These are phyloP conservation scores for Trilocha varians DNA, from an alignment of 2,888 invertebrate species.

Conservation along the genomic window DNA sequence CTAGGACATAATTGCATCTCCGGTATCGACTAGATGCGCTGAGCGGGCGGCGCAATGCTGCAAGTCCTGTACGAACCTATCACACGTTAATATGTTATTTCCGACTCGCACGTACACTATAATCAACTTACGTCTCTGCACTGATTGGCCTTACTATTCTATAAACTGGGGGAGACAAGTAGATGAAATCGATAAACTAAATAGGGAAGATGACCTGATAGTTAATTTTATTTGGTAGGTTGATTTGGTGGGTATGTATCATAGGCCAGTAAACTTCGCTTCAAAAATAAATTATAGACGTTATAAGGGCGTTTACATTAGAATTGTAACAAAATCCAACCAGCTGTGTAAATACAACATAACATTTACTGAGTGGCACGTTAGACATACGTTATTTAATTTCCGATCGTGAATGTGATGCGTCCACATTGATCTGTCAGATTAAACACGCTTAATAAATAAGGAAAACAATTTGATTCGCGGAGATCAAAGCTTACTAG, in stretches of 20 bases:
- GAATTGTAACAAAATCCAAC: no score
- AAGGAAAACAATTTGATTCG: constrained; percentile 14
- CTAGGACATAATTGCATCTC: constrained; percentile 35
- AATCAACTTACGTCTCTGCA: not conserved
- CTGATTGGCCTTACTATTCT: not conserved
- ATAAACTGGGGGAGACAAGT: no score
- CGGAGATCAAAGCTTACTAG: constrained; percentile 17
- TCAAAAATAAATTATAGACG: no score
- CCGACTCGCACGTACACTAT: constrained; percentile 37
- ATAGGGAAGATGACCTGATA: no score
- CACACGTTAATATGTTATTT: constrained; percentile 60
- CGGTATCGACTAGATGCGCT: constrained; percentile 27
- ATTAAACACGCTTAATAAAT: not conserved
- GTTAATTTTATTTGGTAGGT: no score
- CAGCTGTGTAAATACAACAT: not conserved
- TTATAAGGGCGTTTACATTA: no score
- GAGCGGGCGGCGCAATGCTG: constrained; percentile 17
- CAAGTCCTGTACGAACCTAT: constrained; percentile 19
- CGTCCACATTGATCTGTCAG: constrained; percentile 1
- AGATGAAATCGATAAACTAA: no score
- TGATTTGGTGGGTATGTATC: no score
- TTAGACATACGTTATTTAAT: not conserved
- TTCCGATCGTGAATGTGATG: not conserved
- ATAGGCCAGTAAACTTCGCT: no score
- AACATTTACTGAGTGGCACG: not conserved